Evolutionary conservation across 2,888 invertebrate genomes (phyloP).

Genomic region (Melipona beecheii): DNA sequence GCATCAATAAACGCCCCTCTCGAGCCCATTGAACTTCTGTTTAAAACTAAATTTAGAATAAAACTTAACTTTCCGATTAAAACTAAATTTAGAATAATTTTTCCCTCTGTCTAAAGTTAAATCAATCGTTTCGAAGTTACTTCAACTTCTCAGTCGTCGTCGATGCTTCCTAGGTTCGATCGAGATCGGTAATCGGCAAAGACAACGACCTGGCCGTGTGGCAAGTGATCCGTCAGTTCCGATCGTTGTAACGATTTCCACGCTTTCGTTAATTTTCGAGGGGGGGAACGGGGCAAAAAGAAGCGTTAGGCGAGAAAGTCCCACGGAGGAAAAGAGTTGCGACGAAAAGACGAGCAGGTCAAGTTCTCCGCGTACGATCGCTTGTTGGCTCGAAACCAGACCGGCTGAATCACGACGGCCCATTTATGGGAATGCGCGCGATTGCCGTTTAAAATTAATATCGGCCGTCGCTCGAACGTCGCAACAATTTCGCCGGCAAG

Average conservation of each 20-base stretch:
- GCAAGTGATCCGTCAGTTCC: conserved; percentile 12
- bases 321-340: conserved; percentile 3
- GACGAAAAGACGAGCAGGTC: conserved; percentile 52
- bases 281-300: conserved; percentile 16
- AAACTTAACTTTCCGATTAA: no score
- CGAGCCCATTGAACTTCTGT: no score
- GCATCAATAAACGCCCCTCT: no score
- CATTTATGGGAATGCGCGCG: conserved; percentile 55
- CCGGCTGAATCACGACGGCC: conserved; percentile 58
- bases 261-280: conserved; percentile 48
- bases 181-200: background rate
- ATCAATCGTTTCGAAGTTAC: no score
- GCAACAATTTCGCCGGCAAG: conserved; percentile 14
- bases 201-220: background rate
- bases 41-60: no score
- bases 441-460: conserved; percentile 57
- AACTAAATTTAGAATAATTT: no score
- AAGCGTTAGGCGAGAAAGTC: conserved; percentile 50
- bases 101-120: no score
- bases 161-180: background rate
- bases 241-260: conserved; percentile 32
- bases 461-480: conserved; percentile 20
- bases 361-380: conserved; percentile 33
- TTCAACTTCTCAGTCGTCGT: background rate
- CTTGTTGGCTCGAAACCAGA: conserved; percentile 36